phyloP scores from a whole-genome alignment of 2,888 invertebrate genomes.

The Metacarcinus magister region DNA sequence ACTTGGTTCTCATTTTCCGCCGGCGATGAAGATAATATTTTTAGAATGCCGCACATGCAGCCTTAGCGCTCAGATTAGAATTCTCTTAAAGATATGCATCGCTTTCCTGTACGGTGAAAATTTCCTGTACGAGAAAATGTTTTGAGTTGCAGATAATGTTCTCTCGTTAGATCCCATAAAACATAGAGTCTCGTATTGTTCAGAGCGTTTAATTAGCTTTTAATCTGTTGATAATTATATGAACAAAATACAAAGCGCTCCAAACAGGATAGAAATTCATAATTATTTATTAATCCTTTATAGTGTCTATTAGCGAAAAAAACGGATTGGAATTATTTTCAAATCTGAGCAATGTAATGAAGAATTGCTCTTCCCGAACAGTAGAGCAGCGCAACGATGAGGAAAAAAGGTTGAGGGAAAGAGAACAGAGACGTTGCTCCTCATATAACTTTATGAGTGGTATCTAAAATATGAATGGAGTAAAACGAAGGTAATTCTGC shows the following conservation, averaged over 20 bases:
- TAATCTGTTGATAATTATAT: slow-evolving; percentile 68
- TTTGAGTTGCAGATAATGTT: neutral
- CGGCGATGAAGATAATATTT: slow-evolving; percentile 70
- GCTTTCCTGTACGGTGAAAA: neutral
- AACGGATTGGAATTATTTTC: slow-evolving; percentile 31
- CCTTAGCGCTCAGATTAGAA: slow-evolving; percentile 52
- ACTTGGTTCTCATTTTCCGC: slow-evolving; percentile 70
- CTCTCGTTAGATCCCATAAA: slow-evolving; percentile 14
- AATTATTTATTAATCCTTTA: slow-evolving; percentile 56
- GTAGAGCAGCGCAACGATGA: neutral
- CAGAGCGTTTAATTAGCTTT: slow-evolving; percentile 57
- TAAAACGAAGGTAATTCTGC: neutral
- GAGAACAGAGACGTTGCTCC: neutral
- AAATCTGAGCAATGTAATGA: slow-evolving; percentile 26
- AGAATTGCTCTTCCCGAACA: slow-evolving; percentile 3
- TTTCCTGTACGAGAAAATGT: neutral
- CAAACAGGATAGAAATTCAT: slow-evolving; percentile 49
- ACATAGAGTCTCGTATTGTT: slow-evolving; percentile 51
- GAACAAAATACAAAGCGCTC: slow-evolving; percentile 62
- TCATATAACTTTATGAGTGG: neutral
- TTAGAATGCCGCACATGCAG: slow-evolving; percentile 55
- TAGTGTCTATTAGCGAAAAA: slow-evolving; percentile 50
- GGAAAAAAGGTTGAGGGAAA: neutral
- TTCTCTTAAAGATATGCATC: slow-evolving; percentile 60
- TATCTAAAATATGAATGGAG: neutral